A percentile compares a stretch with the other conserved stretches of the same genome.
phyloP scores from a whole-genome alignment of 2,113 vertebrate species.

The Oreocharis arfaki region DNA sequence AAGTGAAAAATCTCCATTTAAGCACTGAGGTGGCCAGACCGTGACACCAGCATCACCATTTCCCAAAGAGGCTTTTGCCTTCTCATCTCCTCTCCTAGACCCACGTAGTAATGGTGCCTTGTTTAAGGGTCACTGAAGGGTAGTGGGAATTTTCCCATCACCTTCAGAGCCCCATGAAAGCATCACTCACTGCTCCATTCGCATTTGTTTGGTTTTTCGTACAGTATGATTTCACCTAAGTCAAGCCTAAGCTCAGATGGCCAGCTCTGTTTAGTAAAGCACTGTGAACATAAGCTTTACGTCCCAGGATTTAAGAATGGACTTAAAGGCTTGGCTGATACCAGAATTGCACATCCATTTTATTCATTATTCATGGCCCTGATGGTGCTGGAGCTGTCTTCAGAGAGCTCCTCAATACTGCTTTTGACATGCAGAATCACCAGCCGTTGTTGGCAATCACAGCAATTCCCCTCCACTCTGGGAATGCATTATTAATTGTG shows the following conservation, averaged over 20 bases:
- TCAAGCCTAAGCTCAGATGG: neutral
- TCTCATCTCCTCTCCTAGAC: neutral
- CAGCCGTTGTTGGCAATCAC: neutral
- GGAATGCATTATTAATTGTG: conserved; percentile 16
- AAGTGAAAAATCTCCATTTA: neutral
- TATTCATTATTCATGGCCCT: neutral
- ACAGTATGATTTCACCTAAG: neutral
- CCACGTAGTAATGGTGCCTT: neutral
- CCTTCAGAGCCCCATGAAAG: neutral
- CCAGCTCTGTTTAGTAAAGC: neutral
- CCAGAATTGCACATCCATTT: neutral
- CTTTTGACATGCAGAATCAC: neutral
- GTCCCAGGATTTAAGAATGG: neutral
- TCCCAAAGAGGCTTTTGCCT: neutral
- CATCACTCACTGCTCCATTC: neutral
- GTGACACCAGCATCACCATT: neutral
- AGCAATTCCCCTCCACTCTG: neutral
- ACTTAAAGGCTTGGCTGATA: neutral
- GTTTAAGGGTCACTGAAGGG: neutral
- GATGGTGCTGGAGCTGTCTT: neutral
- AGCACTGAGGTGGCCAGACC: neutral
- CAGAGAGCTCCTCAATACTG: neutral
- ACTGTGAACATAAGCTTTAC: neutral
- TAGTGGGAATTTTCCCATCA: neutral
- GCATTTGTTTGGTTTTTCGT: neutral